These are phyloP conservation scores for Thymelicus lineola DNA, from an alignment of 2,888 invertebrate species.

Conservation along the genomic window DNA sequence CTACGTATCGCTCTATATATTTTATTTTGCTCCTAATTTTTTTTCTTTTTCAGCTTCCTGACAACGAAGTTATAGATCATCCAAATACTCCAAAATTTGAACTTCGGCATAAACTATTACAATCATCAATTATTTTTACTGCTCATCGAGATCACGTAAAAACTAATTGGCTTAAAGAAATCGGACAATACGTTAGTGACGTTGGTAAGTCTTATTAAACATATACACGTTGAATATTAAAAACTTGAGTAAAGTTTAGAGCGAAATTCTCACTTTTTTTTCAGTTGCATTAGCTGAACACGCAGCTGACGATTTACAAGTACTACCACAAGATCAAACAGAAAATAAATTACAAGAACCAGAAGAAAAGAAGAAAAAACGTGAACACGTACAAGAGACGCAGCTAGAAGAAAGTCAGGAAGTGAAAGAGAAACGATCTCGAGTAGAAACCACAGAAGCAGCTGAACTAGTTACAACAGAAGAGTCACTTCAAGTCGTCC, in stretches of 20 bases:
- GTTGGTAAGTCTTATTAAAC: conserved; percentile 76
- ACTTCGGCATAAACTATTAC: conserved; percentile 83
- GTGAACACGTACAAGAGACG: conserved; percentile 58
- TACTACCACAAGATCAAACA: conserved; percentile 73
- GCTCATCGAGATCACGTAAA: conserved; percentile 91
- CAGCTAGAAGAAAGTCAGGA: conserved; percentile 54
- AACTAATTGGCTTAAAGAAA: conserved; percentile 90
- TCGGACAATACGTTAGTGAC: conserved; percentile 89
- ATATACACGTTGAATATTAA: background rate
- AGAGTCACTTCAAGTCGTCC: conserved; percentile 59
- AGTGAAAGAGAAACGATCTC: conserved; percentile 49
- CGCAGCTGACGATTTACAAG: conserved; percentile 91
- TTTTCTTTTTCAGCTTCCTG: conserved; percentile 87
- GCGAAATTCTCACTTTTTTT: conserved; percentile 45
- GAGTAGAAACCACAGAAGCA: conserved; percentile 44
- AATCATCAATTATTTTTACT: conserved; percentile 87
- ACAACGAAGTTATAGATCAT: conserved; percentile 90
- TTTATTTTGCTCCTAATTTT: background rate
- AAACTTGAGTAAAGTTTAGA: background rate
- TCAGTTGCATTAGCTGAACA: conserved; percentile 90
- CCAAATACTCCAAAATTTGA: conserved; percentile 88
- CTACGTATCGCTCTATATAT: too few species aligned
- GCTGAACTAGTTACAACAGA: conserved; percentile 54
- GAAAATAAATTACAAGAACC: conserved; percentile 56
- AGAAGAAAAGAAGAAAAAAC: conserved; percentile 67